Evolutionary conservation across 1,140 invertebrate genomes (phyloP), one percentile per base, ranked within the genome.

Genomic region (Condylostylus longicornis): DNA sequence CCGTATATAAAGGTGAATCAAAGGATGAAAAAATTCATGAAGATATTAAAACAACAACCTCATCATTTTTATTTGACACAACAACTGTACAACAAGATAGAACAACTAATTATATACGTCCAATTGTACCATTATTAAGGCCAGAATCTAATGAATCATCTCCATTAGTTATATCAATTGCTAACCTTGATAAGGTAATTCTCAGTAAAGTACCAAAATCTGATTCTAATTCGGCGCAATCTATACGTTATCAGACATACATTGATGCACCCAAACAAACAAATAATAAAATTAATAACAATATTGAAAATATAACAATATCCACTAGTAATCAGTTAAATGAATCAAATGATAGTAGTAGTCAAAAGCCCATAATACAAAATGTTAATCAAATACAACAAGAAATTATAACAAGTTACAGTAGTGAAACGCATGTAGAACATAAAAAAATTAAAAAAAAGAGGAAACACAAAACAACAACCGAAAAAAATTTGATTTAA

Each of bases 101-200:
- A 8, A 46, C 40, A 22, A 37, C 42, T 4, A 43, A 44, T 47
- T 53, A 59, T 40, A 51, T 59, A 52, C 54, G 54, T 53, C 48
- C 57, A 21, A 48, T 51, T 50, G 51, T 53, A 51, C 50, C 57
- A 45, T 46, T 59, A 33, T 42, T 56, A 35, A 46, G 51, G 36
- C 57, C 54, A 40, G 50, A 60, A 46, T 60, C 57, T 35, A 59
- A 59, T 53, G 57, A 60, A 43, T 52, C 53, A 48, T 49, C 54
- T 57, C 63, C 46, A 46, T 47, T 58, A 38, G 51, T 61, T 28
- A 62, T 62, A 37, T 60, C 60, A 17, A 58, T 63, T 47, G 53
- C 58, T 37, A 62, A 58, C 47, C 49, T 62, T 42, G 60, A 63
- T 44, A 51, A 54, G 45, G 58, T 61, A 35, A 54, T 62, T 34